These are phyloP conservation scores for Phalloptychus januarius DNA, from an alignment of 2,797 vertebrate genomes.

Conservation along the genomic window DNA sequence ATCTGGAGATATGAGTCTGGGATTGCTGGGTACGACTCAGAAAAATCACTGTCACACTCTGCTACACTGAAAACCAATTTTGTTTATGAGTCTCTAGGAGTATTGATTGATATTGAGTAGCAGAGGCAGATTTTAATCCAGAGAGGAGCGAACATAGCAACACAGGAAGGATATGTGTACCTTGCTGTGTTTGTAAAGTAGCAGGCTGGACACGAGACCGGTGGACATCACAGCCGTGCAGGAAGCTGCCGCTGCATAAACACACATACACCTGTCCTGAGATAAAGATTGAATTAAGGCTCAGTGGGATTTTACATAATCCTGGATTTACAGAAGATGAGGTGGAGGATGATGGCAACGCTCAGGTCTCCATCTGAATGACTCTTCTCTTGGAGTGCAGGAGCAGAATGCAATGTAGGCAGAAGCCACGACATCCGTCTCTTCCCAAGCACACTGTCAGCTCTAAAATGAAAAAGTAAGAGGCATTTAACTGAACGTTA, in stretches of 20 bases:
- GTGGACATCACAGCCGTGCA: slow-evolving; percentile 86
- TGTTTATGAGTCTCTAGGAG: slow-evolving; percentile 57
- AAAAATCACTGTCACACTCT: slow-evolving; percentile 51
- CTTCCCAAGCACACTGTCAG: slow-evolving; percentile 54
- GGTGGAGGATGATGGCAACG: slow-evolving; percentile 81
- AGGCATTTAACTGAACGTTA: not conserved
- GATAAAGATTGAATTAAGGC: slow-evolving; percentile 26
- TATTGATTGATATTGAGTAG: slow-evolving; percentile 44
- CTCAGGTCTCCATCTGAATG: slow-evolving; percentile 74
- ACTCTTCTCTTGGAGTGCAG: slow-evolving; percentile 49
- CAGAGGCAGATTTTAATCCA: slow-evolving; percentile 34
- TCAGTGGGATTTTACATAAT: slow-evolving; percentile 28
- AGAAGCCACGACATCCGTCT: slow-evolving; percentile 71
- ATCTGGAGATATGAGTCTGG: slow-evolving; percentile 47
- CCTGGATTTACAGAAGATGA: slow-evolving; percentile 73
- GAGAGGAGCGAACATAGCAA: slow-evolving; percentile 10
- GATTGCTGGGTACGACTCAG: slow-evolving; percentile 55
- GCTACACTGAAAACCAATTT: slow-evolving; percentile 57
- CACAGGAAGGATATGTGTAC: slow-evolving; percentile 63
- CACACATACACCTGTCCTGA: slow-evolving; percentile 21
- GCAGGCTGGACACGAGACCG: slow-evolving; percentile 82
- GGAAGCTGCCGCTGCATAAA: slow-evolving; percentile 76
- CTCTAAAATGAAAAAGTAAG: slow-evolving; percentile 46
- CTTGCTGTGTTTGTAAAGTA: slow-evolving; percentile 85
- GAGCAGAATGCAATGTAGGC: slow-evolving; percentile 27